Conservation (phyloP, 1,140 invertebrate genomes). For the Drosophila littoralis region DNA sequence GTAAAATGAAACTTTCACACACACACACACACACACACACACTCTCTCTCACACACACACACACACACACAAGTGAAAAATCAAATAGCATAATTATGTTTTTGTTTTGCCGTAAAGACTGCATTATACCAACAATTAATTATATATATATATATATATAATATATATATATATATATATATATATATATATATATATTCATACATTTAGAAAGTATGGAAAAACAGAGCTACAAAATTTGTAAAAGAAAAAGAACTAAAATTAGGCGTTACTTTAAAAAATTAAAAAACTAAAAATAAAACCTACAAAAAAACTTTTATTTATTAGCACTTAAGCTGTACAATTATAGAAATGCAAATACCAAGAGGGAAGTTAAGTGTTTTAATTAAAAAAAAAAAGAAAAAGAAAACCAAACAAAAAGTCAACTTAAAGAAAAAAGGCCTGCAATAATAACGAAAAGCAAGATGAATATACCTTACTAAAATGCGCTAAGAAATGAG, state of each 20-base stretch:
- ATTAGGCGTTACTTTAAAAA: slow-evolving; percentile 35
- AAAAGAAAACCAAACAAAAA: slow-evolving; percentile 18
- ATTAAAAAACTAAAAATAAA: slow-evolving; percentile 19
- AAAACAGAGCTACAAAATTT: slow-evolving; percentile 35
- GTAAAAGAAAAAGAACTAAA: slow-evolving; percentile 22
- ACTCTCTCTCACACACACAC: not conserved
- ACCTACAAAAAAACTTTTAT: slow-evolving; percentile 57
- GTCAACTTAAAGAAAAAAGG: slow-evolving; percentile 37
- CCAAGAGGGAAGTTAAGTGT: slow-evolving; percentile 23
- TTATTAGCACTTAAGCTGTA: slow-evolving; percentile 57
- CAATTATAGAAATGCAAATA: slow-evolving; percentile 29
- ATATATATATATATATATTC: slow-evolving; percentile 48
- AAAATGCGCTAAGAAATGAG: slow-evolving; percentile 38
- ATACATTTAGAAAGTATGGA: slow-evolving; percentile 12
- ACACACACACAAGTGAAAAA: slow-evolving; percentile 54
- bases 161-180: slow-evolving; percentile 28
- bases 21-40: slow-evolving; percentile 12
- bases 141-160: slow-evolving; percentile 60
- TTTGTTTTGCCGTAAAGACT: slow-evolving; percentile 84
- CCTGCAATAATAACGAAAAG: slow-evolving; percentile 67
- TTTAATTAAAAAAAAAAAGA: slow-evolving; percentile 13
- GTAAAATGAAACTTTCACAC: slow-evolving; percentile 44
- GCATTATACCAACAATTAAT: slow-evolving; percentile 84
- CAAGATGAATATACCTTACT: slow-evolving; percentile 71
- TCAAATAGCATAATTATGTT: slow-evolving; percentile 81